Conservation (phyloP, 2,797 vertebrate genomes). For the Pseudochirops corinnae region DNA sequence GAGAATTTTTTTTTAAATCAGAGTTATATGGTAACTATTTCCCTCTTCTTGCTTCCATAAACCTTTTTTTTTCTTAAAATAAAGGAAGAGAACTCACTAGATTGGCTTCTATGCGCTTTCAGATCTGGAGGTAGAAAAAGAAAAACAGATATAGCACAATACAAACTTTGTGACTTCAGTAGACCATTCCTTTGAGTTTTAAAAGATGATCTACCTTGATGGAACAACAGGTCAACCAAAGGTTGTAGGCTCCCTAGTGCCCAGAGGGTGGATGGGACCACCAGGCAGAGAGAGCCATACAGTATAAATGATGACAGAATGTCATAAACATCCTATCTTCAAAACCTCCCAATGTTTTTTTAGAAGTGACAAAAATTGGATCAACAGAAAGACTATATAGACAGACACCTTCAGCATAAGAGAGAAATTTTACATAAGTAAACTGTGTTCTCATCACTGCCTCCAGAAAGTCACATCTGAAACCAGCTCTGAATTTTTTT, state of each 20-base stretch:
- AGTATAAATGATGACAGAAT: background rate
- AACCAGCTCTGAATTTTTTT: background rate
- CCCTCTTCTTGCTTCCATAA: background rate
- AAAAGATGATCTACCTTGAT: background rate
- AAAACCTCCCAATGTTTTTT: background rate
- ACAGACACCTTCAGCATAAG: background rate
- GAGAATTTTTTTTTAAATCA: background rate
- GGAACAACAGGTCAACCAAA: background rate
- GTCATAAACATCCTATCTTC: constrained; percentile 56
- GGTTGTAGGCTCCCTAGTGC: background rate
- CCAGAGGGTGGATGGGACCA: background rate
- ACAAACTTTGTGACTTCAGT: background rate
- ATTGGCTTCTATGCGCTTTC: background rate
- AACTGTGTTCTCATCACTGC: background rate
- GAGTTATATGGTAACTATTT: background rate
- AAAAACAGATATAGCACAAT: background rate
- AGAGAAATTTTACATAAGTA: constrained; percentile 50
- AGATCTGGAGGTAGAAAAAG: background rate
- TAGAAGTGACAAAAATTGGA: background rate
- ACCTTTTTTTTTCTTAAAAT: background rate
- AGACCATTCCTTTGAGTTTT: background rate
- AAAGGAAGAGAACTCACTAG: background rate
- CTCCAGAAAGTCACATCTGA: background rate
- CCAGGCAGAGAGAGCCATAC: background rate
- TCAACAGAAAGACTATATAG: accelerated